Conservation (phyloP, 1,140 invertebrate species). For the Saxidomus purpurata region DNA sequence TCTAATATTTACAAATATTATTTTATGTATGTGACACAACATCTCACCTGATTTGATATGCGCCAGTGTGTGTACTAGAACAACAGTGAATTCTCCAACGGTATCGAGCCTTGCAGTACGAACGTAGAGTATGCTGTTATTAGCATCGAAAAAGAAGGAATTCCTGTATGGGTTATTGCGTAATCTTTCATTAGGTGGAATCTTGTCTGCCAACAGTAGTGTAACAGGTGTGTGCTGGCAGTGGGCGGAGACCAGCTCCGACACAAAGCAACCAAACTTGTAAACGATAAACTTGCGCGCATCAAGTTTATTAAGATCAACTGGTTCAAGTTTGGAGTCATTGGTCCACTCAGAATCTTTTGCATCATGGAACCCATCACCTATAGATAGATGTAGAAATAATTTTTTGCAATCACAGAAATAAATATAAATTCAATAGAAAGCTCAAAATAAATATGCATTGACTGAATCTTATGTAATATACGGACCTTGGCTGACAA, state of each 20-base stretch:
- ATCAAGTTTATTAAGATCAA: slow-evolving; percentile 83
- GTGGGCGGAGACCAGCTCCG: slow-evolving; percentile 77
- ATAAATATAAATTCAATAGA: too few species aligned
- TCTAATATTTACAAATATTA: too few species aligned
- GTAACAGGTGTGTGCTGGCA: slow-evolving; percentile 82
- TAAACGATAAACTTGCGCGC: slow-evolving; percentile 84
- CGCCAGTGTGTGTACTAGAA: slow-evolving; percentile 82
- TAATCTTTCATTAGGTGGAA: slow-evolving; percentile 81
- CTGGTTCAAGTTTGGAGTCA: slow-evolving; percentile 81
- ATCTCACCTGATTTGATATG: slow-evolving; percentile 84
- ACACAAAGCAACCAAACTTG: slow-evolving; percentile 84
- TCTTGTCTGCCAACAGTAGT: slow-evolving; percentile 82
- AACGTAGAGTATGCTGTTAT: slow-evolving; percentile 83
- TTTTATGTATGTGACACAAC: too few species aligned
- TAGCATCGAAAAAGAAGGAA: slow-evolving; percentile 85
- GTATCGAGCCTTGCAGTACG: slow-evolving; percentile 79
- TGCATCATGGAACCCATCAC: slow-evolving; percentile 79
- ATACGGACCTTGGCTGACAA: too few species aligned
- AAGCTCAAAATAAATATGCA: too few species aligned
- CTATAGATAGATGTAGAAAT: slow-evolving; percentile 67
- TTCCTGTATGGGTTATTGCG: slow-evolving; percentile 82
- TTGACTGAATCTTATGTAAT: too few species aligned
- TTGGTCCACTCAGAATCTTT: slow-evolving; percentile 80
- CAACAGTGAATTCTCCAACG: slow-evolving; percentile 83
- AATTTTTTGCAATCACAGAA: too few species aligned